Evolutionary conservation across 2,113 vertebrate species (phyloP), one percentile per base, ranked within the genome.

Genomic region (Oryctolagus cuniculus): DNA sequence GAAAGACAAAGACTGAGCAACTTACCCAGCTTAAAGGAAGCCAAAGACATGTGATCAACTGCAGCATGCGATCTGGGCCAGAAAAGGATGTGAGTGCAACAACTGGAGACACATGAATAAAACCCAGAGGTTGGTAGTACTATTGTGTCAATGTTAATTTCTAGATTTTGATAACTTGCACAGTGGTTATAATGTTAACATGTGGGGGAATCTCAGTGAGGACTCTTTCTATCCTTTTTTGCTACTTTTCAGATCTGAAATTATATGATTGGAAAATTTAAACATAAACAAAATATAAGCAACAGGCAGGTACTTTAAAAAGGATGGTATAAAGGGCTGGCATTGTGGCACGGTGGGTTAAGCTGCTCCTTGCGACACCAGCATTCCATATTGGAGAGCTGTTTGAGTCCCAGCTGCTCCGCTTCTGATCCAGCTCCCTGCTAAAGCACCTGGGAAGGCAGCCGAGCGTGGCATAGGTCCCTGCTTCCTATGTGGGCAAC

Each of bases 231-330:
- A 53, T n/a, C 63, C 67, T 1, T 70, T 81, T 93, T 82, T 70
- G 27, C 49, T 74, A 27, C 36, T 85, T 85, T 95, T 93, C 44
- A 73, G 31, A 24, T 81, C 77, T 87, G 38, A 72, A 73, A 79
- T 63, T 70, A 12, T 24, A 75, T 16, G 21, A 87, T 25, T 38
- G 51, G 27, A 64, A 87, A 77, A 61, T 49, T 89, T 75, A 87
- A 82, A 95, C 82, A 67, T n/a, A 63, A 44, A 55, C 70, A 66
- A 72, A 86, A n/a, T 34, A 86, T 4, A 51, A 38, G 38, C 34
- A 91, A 55, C 55, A 74, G 36, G 67, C 34, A 81, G 44, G 34
- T 90, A 74, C 58, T 95, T 53, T 8, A 55, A 51, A 64, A 75
- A 31, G 55, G 55, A 19, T 15, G 55, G 19, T 58, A 58, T 58